Conservation (phyloP, 2,797 vertebrate genomes). For the Halcyon leucocephala region DNA sequence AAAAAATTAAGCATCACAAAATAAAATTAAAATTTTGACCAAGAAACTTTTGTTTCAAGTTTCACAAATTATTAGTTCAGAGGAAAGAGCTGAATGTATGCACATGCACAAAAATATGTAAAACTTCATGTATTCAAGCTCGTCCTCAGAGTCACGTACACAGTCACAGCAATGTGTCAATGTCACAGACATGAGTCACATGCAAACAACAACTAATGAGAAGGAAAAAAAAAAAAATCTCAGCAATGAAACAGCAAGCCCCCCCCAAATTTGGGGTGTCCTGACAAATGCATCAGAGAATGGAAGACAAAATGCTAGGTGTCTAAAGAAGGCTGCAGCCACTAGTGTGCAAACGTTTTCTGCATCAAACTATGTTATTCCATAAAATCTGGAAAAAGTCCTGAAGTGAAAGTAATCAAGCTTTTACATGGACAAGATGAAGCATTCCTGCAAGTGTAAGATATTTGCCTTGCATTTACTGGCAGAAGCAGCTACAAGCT, state of each 20-base stretch:
- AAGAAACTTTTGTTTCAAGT: neutral
- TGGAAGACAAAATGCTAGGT: too few relatives aligned
- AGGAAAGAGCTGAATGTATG: neutral
- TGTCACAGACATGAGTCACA: too few relatives aligned
- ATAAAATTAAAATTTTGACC: neutral
- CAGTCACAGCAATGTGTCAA: neutral
- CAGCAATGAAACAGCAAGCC: neutral
- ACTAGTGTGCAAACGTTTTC: too few relatives aligned
- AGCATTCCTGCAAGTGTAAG: neutral
- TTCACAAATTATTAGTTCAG: neutral
- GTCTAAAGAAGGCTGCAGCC: neutral
- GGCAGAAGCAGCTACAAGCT: neutral
- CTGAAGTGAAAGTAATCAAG: neutral
- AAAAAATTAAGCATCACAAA: neutral
- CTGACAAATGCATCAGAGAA: neutral
- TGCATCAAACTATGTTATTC: neutral
- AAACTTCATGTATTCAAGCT: neutral
- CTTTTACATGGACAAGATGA: neutral
- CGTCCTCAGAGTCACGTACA: neutral
- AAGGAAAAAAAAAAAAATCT: neutral
- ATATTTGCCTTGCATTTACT: neutral
- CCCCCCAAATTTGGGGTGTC: rapidly evolving
- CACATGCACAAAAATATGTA: neutral
- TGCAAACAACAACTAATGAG: neutral
- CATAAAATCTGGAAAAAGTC: neutral